Evolutionary conservation across 2,888 invertebrate genomes (phyloP).

Genomic region (Fragum sueziense): DNA sequence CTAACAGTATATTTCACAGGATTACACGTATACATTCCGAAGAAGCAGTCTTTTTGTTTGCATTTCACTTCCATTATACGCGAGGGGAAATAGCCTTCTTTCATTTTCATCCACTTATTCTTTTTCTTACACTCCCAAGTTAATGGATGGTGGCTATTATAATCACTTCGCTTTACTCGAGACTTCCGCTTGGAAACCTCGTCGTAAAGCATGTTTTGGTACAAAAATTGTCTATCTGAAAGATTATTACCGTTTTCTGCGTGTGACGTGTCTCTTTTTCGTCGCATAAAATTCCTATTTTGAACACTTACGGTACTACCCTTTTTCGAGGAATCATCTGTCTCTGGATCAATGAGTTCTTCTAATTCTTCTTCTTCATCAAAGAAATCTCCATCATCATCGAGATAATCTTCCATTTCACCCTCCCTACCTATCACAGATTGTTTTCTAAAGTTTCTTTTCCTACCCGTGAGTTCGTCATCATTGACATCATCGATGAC

Average conservation of each 20-base stretch:
- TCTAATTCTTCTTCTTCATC: constrained; percentile 60
- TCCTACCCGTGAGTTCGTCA: constrained; percentile 31
- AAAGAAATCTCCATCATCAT: constrained; percentile 44
- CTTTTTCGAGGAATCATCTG: constrained; percentile 13
- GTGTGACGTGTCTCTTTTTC: constrained; percentile 51
- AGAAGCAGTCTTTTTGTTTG: constrained; percentile 74
- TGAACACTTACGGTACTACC: constrained; percentile 56
- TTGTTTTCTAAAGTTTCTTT: constrained; percentile 56
- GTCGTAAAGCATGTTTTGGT: constrained; percentile 52
- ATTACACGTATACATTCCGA: constrained; percentile 74
- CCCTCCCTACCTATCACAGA: constrained; percentile 36
- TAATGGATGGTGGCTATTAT: constrained; percentile 59
- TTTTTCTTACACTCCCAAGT: constrained; percentile 75
- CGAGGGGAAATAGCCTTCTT: constrained; percentile 73
- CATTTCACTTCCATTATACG: constrained; percentile 72
- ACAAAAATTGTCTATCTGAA: constrained; percentile 48
- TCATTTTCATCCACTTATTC: constrained; percentile 64
- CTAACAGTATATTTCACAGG: constrained; percentile 75
- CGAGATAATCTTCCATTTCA: constrained; percentile 29
- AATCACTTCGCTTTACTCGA: constrained; percentile 39
- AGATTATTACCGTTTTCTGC: constrained; percentile 40
- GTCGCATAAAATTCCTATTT: constrained; percentile 64
- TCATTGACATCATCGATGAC: constrained; percentile 44
- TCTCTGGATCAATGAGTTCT: constrained; percentile 17
- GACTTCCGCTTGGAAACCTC: constrained; percentile 45